Percentiles rank a stretch among this genome's conserved stretches.
Evolutionary conservation across 2,113 vertebrate species (phyloP).

Genomic region (Mirza zaza): DNA sequence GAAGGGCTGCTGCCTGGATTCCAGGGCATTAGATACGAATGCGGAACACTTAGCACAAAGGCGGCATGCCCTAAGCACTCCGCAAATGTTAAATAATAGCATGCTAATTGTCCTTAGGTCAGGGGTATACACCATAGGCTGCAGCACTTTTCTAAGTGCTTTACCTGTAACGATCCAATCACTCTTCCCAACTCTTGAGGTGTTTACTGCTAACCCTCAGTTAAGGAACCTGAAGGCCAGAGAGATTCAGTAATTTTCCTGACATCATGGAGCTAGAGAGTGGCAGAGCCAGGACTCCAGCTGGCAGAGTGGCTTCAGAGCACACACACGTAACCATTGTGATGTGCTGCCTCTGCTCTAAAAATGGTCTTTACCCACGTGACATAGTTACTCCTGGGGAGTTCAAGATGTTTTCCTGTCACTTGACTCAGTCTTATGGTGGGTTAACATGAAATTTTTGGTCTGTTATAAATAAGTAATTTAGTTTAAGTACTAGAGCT

Average conservation of each 20-base stretch:
- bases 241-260: background rate
- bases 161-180: background rate
- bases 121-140: background rate
- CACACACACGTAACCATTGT: fast-evolving
- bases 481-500: background rate
- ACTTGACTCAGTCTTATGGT: background rate
- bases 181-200: background rate
- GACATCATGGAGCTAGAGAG: background rate
- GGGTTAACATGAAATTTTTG: background rate
- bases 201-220: background rate
- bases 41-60: background rate
- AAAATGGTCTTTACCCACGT: background rate
- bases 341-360: background rate
- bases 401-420: background rate
- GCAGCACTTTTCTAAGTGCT: background rate
- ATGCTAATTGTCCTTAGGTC: background rate
- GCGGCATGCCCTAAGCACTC: background rate
- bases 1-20: background rate
- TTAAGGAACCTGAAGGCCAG: background rate
- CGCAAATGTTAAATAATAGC: background rate
- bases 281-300: background rate
- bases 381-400: background rate
- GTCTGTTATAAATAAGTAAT: background rate
- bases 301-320: background rate
- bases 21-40: background rate